Base-by-base conservation (phyloP, 2,113 vertebrate genomes). In the Urocynchramus pylzowi region DNA sequence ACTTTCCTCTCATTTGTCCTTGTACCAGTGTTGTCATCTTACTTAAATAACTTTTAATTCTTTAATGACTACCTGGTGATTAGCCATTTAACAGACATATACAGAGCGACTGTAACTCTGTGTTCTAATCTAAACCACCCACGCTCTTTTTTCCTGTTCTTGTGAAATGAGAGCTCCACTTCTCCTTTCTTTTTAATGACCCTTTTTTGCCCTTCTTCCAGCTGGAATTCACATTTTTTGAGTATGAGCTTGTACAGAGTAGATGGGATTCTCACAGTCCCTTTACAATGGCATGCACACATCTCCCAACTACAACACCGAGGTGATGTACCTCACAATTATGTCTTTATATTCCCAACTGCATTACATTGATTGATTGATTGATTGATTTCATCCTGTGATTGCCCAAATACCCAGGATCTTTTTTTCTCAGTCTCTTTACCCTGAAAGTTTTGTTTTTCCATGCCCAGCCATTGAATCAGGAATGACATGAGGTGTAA, bases 11-110 rank as follows among this genome's bases (percentile, higher is more conserved):
- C 59, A 61, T 74, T 87, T 67, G n/a, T 71, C 31, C 65, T 90
- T 50, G 20, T 82, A 33, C 17, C 53, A 91, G 30, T 41, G 20
- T 67, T 44, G 33, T 57, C 49, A 81, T 44, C 67, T 77, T 56
- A 78, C 24, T 93, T 67, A 84, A 65, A 65, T 26, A 85, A 42
- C 44, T 60, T 75, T 39, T 88, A 88, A 70, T 90, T 91, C 42
- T 71, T 75, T 87, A 95, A 68, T 92, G 70, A 94, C 41, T 93
- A 75, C 56, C 53, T 76, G n/a, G 44, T 87, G 82, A 75, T 87
- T 82, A 91, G 41, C 41, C 70, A 71, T 68, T 84, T 68, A 75
- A 82, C 24, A 85, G 56, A 45, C 53, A 45, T 0, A 71, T 52
- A 68, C 19, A 68, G 65, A 89, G 41, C 0, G 0, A 79, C 56